Evolutionary conservation across 1,140 invertebrate species (phyloP), one percentile per base, ranked within the genome.

Genomic region (Cepaea nemoralis): DNA sequence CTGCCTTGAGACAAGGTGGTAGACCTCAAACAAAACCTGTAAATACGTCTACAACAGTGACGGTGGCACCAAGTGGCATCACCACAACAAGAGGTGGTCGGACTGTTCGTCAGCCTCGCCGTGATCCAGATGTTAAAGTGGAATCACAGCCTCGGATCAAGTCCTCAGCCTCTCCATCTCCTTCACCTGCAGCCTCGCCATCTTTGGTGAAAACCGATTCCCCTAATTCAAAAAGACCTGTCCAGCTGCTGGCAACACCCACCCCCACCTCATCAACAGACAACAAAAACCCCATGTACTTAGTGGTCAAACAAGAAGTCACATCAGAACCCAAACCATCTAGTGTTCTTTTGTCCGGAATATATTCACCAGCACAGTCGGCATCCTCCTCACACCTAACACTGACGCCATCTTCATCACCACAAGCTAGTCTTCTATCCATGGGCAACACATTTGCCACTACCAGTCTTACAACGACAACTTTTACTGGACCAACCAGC

Each of bases 21-120:
- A 59, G 67, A 42, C 45, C n/a, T 50, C 37, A 1, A 31, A 14
- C 59, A 63, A 67, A 24, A 67, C 35, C 31, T 24, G 59, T 16
- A 48, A 35, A 45, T 14, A n/a, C 27, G 24, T n/a, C 37, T 45
- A n/a, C 35, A n/a, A 37, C 70, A 42, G 14, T 42, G 22, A 31
- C 50, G 12, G 50, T 10, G 39, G 45, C 55, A 75, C 59, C 55
- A 8, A 73, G 45, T 3, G 76, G 66, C n/a, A 80, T 71, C 14
- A 81, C 80, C 1, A 83, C 82, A 50, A 80, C 82, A 35, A 45
- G 82, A 24, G 82, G 82, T 31, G 82, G 82, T 6, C 37, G 82
- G 22, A 80, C 77, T 27, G 71, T 80, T 19, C 82, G 82, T 0
- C 82, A 80, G 77, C 73, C 82, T 22, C 55, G 76, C 5, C 27